Evolutionary conservation across 2,888 invertebrate genomes (phyloP).

Genomic region (Leptarthrus brevirostris): DNA sequence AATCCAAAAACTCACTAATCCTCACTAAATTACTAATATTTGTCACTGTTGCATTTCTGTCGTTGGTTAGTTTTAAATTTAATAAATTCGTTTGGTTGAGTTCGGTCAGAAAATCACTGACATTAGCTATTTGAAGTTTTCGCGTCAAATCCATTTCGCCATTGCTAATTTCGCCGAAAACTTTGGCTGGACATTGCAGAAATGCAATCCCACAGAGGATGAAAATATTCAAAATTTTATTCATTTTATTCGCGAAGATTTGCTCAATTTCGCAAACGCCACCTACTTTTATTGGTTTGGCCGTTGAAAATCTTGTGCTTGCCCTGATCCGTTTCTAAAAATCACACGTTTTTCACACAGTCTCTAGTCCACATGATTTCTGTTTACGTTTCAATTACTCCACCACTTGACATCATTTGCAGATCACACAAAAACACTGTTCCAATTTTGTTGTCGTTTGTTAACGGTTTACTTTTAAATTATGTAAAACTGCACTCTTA

Average conservation of each 20-base stretch:
- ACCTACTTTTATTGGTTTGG: no score
- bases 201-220: no score
- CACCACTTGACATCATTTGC: background rate
- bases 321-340: background rate
- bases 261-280: no score
- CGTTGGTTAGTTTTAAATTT: slow-evolving; percentile 45
- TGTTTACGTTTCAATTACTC: background rate
- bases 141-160: slow-evolving; percentile 32
- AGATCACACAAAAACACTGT: background rate
- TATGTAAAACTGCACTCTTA: slow-evolving; percentile 22
- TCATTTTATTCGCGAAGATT: background rate
- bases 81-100: slow-evolving; percentile 11
- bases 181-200: no score
- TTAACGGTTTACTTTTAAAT: slow-evolving; percentile 6
- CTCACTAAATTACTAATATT: slow-evolving; percentile 60
- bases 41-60: slow-evolving; percentile 47
- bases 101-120: slow-evolving; percentile 38
- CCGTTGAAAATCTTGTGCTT: no score
- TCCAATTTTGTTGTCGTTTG: background rate
- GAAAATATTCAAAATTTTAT: background rate
- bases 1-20: slow-evolving; percentile 63
- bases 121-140: slow-evolving; percentile 41
- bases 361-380: slow-evolving; percentile 1
- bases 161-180: slow-evolving; percentile 42
- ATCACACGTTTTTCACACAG: background rate